phyloP scores from a whole-genome alignment of 2,113 vertebrate genomes.

The Anas platyrhynchos region DNA sequence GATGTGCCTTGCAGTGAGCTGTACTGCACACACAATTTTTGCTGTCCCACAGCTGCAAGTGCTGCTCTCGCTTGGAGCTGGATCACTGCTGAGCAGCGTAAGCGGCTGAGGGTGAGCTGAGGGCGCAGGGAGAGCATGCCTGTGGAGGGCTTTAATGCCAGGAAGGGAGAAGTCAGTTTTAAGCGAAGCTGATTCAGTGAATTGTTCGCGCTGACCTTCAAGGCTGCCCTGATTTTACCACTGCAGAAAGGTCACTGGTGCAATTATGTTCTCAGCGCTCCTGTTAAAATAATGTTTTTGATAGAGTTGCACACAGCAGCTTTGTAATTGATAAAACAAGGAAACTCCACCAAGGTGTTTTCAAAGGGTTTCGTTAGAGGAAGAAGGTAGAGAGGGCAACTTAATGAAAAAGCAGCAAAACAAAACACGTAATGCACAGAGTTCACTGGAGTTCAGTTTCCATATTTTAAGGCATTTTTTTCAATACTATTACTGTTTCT shows the following conservation, averaged over 20 bases:
- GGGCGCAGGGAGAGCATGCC: rapidly evolving
- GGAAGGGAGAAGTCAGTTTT: not conserved
- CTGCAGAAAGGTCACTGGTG: conserved; percentile 11
- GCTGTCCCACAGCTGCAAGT: not conserved
- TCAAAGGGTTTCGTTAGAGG: conserved; percentile 6
- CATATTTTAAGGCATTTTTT: not conserved
- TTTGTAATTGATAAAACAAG: conserved; percentile 21
- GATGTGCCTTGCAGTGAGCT: not conserved
- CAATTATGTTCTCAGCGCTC: not conserved
- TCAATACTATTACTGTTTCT: not conserved
- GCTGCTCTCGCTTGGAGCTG: not conserved
- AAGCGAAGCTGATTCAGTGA: not conserved
- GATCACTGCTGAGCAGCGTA: not conserved
- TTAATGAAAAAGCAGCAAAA: not conserved
- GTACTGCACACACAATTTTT: not conserved
- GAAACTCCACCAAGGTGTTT: conserved; percentile 45
- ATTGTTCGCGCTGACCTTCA: not conserved
- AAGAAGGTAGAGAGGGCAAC: not conserved
- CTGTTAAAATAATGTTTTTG: too few relatives aligned
- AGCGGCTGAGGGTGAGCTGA: rapidly evolving
- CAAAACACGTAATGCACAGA: not conserved
- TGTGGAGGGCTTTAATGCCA: not conserved
- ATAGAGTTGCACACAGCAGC: not conserved
- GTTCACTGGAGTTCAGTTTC: not conserved
- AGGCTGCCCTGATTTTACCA: not conserved